Base-by-base conservation (phyloP, 2,888 invertebrate genomes). In the Thera britannica region DNA sequence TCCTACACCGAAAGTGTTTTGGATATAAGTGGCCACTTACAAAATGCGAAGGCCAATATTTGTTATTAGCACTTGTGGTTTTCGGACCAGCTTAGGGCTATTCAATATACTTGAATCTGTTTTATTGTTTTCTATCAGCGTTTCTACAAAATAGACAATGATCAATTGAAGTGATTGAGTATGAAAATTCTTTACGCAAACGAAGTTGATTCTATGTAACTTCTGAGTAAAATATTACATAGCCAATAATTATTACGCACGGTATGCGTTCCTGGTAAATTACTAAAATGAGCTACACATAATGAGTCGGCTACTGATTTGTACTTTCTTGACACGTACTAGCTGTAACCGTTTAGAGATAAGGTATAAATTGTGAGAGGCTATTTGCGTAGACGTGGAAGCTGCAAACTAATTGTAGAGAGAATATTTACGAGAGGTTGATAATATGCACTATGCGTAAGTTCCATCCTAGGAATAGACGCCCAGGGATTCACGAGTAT, bases 251-350 rank as follows among this genome's bases (percentile, higher is more conserved):
- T 57, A 65, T 62, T 65, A 56, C 57, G 57, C 69, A 66, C 72
- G 67, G 72, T 67, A 70, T 71, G 54, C 73, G 78, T 80, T 79
- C 78, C 73, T 70, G 75, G 79, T 73, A 78, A 79, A 76, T 77
- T 69, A 58, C 58, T 72, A 67, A 68, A 68, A 74, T 75, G 76
- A 74, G 56, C 72, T 62, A 63, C 56, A 76, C 73, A 65, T 67
- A 73, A 62, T 75, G 12, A 65, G 58, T 49, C 65, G 35, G 61
- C 51, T 67, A 65, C 60, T 59, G 62, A 65, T 68, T 58, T 49
- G 62, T 70, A 68, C 49, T 59, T 58, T 57, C 58, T 59, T 52
- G 62, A 61, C 66, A 60, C 69, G 68, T 67, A 67, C 54, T 58
- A 2, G 38, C 56, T 56, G 44, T 54, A 12, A 54, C 52, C 52